Conservation (phyloP, 2,888 invertebrate species). For the Eulithis testata region DNA sequence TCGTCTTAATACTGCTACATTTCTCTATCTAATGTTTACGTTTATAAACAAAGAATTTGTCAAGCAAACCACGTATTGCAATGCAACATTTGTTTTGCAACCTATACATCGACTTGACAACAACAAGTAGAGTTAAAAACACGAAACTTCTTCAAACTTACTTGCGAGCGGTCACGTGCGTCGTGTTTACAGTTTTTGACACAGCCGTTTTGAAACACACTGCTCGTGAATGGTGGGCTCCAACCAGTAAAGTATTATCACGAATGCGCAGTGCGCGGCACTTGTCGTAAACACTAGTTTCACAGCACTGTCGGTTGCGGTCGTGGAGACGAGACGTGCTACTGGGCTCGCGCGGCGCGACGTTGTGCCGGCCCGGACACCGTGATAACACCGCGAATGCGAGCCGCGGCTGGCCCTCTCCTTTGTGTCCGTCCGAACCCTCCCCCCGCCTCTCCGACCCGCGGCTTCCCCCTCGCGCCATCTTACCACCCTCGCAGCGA, state of each 20-base stretch:
- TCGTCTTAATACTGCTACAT: not conserved
- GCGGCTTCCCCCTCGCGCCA: conserved; percentile 56
- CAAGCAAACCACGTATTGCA: not conserved
- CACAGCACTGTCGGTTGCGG: conserved; percentile 57
- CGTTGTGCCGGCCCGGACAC: conserved; percentile 72
- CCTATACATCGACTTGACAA: not conserved
- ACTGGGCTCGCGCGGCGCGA: conserved; percentile 75
- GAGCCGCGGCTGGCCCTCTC: conserved; percentile 79
- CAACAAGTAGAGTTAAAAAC: conserved; percentile 1
- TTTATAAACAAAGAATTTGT: not conserved
- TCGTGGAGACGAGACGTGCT: conserved; percentile 62
- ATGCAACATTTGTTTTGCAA: not conserved
- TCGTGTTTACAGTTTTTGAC: conserved; percentile 77
- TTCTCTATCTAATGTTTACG: not conserved
- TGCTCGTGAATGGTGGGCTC: conserved; percentile 55
- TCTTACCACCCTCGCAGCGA: conserved; percentile 57
- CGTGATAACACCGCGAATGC: conserved; percentile 78
- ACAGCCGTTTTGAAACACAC: conserved; percentile 64
- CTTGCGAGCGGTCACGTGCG: conserved; percentile 78
- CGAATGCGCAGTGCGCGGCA: conserved; percentile 69
- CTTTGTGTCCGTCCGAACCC: conserved; percentile 81
- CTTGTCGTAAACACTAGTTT: conserved; percentile 58
- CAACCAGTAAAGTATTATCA: conserved; percentile 57
- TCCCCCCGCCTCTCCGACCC: conserved; percentile 61
- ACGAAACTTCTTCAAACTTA: conserved; percentile 59